phyloP scores from a whole-genome alignment of 2,797 vertebrate species.

The Scolopax rusticola region DNA sequence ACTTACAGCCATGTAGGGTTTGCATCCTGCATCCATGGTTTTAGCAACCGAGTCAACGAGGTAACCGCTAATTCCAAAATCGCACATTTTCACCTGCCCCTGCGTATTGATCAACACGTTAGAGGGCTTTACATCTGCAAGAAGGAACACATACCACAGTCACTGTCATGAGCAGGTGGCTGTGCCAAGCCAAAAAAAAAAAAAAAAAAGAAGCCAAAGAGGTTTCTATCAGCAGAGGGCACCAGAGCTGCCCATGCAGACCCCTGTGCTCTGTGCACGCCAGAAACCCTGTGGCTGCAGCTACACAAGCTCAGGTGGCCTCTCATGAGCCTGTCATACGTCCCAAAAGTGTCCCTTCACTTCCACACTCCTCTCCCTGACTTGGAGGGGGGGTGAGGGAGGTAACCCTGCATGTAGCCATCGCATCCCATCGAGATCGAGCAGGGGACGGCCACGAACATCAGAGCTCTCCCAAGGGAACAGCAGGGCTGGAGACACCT shows the following conservation, averaged over 20 bases:
- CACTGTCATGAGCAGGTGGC: neutral
- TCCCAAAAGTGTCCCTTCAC: neutral
- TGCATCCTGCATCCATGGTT: conserved; percentile 97
- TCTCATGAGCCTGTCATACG: neutral
- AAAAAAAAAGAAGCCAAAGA: neutral
- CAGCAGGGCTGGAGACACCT: neutral
- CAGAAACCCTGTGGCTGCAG: rapidly evolving
- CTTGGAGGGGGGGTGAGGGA: neutral
- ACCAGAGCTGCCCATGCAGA: neutral
- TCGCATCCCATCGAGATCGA: rapidly evolving
- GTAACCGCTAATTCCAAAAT: conserved; percentile 98
- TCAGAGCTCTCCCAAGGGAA: rapidly evolving
- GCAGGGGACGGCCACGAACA: rapidly evolving
- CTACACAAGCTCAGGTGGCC: neutral
- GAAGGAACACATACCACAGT: conserved; percentile 31
- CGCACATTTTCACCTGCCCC: conserved; percentile 99
- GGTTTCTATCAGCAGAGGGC: conserved; percentile 62
- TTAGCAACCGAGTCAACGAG: conserved; percentile 97
- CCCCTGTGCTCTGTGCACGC: rapidly evolving
- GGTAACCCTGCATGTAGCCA: rapidly evolving
- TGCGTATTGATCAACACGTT: conserved; percentile 96
- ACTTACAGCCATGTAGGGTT: conserved; percentile 98
- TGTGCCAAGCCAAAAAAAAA: neutral
- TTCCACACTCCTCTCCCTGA: neutral
- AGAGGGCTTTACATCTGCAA: conserved; percentile 95